These are phyloP conservation scores for Cyphomyrmex costatus DNA, from an alignment of 1,140 invertebrate genomes.

Conservation along the genomic window DNA sequence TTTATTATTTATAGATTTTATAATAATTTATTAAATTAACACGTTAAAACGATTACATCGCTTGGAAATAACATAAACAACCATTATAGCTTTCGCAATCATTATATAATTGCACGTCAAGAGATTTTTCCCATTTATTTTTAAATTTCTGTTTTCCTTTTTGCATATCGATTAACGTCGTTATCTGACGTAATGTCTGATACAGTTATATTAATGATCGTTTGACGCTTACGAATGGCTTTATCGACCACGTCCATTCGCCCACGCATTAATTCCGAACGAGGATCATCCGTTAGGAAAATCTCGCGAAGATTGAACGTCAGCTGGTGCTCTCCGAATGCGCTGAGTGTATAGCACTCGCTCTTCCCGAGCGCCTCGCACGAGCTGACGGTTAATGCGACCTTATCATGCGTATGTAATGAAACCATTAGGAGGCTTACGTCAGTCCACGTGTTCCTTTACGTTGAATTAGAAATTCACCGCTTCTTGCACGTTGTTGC, in stretches of 20 bases:
- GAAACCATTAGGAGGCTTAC: constrained; percentile 59
- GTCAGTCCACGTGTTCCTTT: constrained; percentile 44
- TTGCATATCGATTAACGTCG: constrained; percentile 18
- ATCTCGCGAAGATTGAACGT: constrained; percentile 50
- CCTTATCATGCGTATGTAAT: constrained; percentile 63
- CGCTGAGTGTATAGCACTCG: neutral
- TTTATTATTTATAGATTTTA: neutral
- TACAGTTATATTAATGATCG: constrained; percentile 56
- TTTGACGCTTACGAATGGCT: constrained; percentile 33
- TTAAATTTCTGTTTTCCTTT: neutral
- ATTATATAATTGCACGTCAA: neutral
- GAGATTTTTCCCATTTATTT: neutral
- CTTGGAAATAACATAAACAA: neutral
- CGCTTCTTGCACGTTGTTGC: constrained; percentile 25
- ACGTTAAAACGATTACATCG: neutral
- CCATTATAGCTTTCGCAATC: neutral
- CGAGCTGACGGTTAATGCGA: constrained; percentile 52
- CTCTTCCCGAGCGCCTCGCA: constrained; percentile 35
- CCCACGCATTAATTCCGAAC: constrained; percentile 44
- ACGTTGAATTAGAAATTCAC: constrained; percentile 54
- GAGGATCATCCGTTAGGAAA: constrained; percentile 55
- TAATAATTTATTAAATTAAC: neutral
- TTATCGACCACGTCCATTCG: constrained; percentile 31
- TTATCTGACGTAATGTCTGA: constrained; percentile 20
- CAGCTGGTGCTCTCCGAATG: constrained; percentile 40